Evolutionary conservation across 2,888 invertebrate genomes (phyloP), one percentile per base, ranked within the genome.

Genomic region (Ormyrus rosae): DNA sequence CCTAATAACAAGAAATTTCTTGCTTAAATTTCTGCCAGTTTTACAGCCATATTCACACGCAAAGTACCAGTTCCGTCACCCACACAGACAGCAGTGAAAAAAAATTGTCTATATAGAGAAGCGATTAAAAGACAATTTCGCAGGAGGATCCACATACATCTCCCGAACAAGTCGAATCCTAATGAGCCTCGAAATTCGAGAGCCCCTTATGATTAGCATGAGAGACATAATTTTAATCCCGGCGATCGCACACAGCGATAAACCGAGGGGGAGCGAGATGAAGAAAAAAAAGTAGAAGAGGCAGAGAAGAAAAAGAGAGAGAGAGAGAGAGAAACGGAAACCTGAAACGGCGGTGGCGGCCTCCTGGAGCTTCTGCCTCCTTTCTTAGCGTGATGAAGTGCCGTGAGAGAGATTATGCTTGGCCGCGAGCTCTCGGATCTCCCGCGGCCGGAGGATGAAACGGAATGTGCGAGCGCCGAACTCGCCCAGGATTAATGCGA

Each of bases 361-460:
- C 80, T 75, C 80, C 75, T 64, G 80, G 73, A 79, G 73, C 78
- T 68, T 56, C 61, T 74, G 73, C 34, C 61, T 61, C 48, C 65
- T 56, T 69, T 73, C 72, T 68, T 53, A 13, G 67, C 13, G 61
- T 68, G 72, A 73, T 68, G 56, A 73, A 79, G 67, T 72, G 67
- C 72, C 72, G 64, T 51, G 56, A 60, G 71, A 58, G 65, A 77
- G 63, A 34, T 58, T 46, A 34, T 48, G 9, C 46, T 19, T 19
- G 19, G 19, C 19, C 65, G 77, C 63, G 46, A 19, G 19, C 19
- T 55, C 61, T 48, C 76, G 68, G 58, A 74, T 75, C 48, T 60
- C 11, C 9, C 48, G 9, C 46, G 6, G 11, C 48, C 8, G 34
- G 19, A 19, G 8, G 58, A 48, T 58, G 46, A 58, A 58, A 69